A percentile compares a stretch with the other conserved stretches of the same genome.
Evolutionary conservation across 30 jellyfish, hydroid and myxozoan genomes (phyloP).

Genomic region (Chrysaora quinquecirrha): DNA sequence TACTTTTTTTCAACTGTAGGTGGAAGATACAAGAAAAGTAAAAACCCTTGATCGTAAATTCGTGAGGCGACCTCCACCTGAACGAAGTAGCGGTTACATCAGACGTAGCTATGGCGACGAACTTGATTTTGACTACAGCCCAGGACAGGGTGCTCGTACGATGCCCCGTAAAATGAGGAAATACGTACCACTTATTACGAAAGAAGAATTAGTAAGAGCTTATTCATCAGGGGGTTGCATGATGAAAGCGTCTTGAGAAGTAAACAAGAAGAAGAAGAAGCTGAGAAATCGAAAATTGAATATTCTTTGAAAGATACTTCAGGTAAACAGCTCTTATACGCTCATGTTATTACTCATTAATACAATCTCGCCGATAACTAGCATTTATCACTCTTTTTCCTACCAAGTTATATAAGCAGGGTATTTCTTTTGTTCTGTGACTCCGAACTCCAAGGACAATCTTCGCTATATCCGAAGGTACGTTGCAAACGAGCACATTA

Average conservation of each 20-base stretch:
- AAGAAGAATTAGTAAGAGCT: constrained; percentile 64
- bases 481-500: too few relatives aligned
- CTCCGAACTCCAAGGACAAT: too few relatives aligned
- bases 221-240: constrained; percentile 72
- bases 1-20: too few relatives aligned
- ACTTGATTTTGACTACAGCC: constrained; percentile 57
- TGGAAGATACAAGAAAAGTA: constrained; percentile 51
- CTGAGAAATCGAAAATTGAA: constrained; percentile 62
- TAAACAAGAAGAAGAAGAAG: constrained; percentile 36
- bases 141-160: constrained; percentile 51
- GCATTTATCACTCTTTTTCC: too few relatives aligned
- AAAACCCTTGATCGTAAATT: constrained; percentile 63
- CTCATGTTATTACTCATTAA: too few relatives aligned
- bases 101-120: constrained; percentile 75
- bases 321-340: not conserved
- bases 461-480: too few relatives aligned
- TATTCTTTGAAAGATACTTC: constrained; percentile 69
- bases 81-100: constrained; percentile 61
- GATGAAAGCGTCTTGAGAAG: constrained; percentile 52
- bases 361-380: too few relatives aligned
- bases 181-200: constrained; percentile 61
- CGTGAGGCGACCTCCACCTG: constrained; percentile 70
- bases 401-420: too few relatives aligned
- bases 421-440: too few relatives aligned
- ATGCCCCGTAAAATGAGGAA: constrained; percentile 77